Conservation (phyloP, 2,888 invertebrate species). For the Nephrotoma guestfalica region DNA sequence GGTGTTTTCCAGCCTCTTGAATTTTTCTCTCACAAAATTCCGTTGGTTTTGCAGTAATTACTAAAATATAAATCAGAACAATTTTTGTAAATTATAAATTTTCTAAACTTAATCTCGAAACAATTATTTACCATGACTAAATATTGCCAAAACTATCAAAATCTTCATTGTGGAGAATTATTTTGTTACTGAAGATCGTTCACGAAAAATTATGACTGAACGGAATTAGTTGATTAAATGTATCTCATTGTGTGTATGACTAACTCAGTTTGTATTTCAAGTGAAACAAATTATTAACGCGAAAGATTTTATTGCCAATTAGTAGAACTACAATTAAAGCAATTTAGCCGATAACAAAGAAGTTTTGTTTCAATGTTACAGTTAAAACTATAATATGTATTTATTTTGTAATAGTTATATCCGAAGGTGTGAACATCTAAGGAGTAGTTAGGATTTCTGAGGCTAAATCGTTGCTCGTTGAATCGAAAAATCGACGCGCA, state of each 20-base stretch:
- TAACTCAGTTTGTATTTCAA: not conserved
- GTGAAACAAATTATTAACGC: not conserved
- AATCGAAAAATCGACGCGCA: too few relatives aligned
- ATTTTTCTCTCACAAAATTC: not conserved
- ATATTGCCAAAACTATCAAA: not conserved
- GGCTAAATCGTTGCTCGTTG: too few relatives aligned
- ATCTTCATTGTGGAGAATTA: not conserved
- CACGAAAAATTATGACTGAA: not conserved
- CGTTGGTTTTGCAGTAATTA: not conserved
- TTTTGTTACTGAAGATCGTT: not conserved
- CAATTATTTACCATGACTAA: not conserved
- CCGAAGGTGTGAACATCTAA: too few relatives aligned
- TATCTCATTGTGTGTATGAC: not conserved
- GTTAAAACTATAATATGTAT: too few relatives aligned
- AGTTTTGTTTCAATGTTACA: too few relatives aligned
- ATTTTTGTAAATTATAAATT: too few relatives aligned
- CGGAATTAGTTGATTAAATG: not conserved
- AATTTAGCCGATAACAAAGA: not conserved
- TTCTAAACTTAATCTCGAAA: not conserved
- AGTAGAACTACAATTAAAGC: not conserved
- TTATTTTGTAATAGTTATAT: too few relatives aligned
- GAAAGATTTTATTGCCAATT: not conserved
- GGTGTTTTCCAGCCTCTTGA: not conserved
- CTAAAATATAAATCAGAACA: not conserved
- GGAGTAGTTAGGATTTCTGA: too few relatives aligned